Evolutionary conservation across 2,888 invertebrate genomes (phyloP), one percentile per base, ranked within the genome.

Genomic region (Andrena trimmerana): DNA sequence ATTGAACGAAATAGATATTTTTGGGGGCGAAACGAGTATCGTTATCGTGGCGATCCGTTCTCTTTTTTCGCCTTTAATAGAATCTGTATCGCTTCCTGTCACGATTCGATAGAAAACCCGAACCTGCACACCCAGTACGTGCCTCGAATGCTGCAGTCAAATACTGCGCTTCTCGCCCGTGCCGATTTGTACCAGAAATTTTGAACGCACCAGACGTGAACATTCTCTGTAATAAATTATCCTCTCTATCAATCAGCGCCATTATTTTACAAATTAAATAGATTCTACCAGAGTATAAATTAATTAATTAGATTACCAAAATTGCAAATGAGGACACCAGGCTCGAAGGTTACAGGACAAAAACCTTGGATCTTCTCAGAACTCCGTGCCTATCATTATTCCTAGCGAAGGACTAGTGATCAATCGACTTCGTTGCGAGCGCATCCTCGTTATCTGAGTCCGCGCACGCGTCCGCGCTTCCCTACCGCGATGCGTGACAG

Each of bases 1-100:
- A 76, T 79, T 36, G 65, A 36, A 54, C 36, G 52, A 20, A 77
- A 77, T 42, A 63, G 71, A 60, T 77, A 62, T 67, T 42, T 63
- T 27, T 33, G 13, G n/a, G n/a, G 20, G n/a, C 50, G 50, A 36
- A 24, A 57, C 24, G 36, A 16, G 76, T 70, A 79, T 70, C 63
- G 76, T 62, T 70, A 60, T 59, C 76, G 63, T 7, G 68, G 8
- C 50, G 29, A 29, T 65, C n/a, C 13, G 60, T 16, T 5, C 36
- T 10, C 33, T 4, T 52, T 54, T 68, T 31, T 42, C 16, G 24
- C 1, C 59, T 77, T 48, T 27, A 78, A 77, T 48, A 16, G 48
- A 78, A 50, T 20, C 52, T n/a, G 33, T 27, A 60, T 57, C 57
- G 52, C 52, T 52, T 42, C 69, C 48, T 3, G 50, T 36, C 5